phyloP scores from a whole-genome alignment of 2,797 vertebrate genomes.

The Dermochelys coriacea region DNA sequence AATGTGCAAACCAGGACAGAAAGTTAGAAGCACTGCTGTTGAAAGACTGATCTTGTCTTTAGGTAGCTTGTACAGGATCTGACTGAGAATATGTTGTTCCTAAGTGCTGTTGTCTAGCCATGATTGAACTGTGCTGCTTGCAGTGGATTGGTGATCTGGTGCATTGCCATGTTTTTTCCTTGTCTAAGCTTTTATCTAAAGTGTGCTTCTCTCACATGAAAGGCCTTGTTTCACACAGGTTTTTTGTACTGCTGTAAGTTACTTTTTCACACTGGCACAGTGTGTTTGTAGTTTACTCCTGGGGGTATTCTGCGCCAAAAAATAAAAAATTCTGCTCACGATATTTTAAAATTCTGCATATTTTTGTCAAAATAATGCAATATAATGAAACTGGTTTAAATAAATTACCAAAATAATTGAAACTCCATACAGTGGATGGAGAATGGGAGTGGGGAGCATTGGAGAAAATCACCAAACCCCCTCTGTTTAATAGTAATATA shows the following conservation, averaged over 20 bases:
- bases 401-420: no score
- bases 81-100: background rate
- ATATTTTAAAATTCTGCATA: no score
- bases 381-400: no score
- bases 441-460: no score
- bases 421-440: no score
- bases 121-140: background rate
- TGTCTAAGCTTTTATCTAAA: background rate
- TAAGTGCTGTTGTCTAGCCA: background rate
- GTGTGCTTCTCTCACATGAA: background rate
- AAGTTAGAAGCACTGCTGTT: background rate
- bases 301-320: no score
- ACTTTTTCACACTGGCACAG: background rate
- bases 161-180: background rate
- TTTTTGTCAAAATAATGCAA: no score
- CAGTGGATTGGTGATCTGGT: background rate
- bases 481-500: no score
- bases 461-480: no score
- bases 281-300: background rate
- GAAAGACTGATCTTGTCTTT: background rate
- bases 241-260: background rate
- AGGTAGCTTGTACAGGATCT: background rate
- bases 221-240: background rate
- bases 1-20: background rate
- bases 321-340: no score